These are phyloP conservation scores for western clawed frog (Xenopus tropicalis) DNA, from an alignment of 2,113 vertebrate species.

Conservation along the genomic window UCB_Xtro_10.0 CM004443.2:131908501-131909000, in stretches of 20 bases:
- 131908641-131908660: no score
- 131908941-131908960: not conserved
- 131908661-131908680: no score
- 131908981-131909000: no score
- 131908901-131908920: constrained; percentile 81
- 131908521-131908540: no score
- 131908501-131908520: no score
- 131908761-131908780: constrained; percentile 63
- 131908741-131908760: constrained; percentile 77
- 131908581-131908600: no score
- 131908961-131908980: not conserved
- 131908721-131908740: constrained; percentile 62
- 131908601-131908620: no score
- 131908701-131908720: constrained; percentile 76
- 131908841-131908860: constrained; percentile 70
- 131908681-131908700: constrained; percentile 9
- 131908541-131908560: no score
- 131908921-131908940: constrained; percentile 58
- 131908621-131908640: no score
- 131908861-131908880: constrained; percentile 59
- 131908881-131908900: constrained; percentile 71
- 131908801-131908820: constrained; percentile 64
- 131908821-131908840: constrained; percentile 66
- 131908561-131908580: no score
- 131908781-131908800: constrained; percentile 76